These are phyloP conservation scores for Mionectes olivaceus DNA, from an alignment of 2,797 vertebrate species.

Conservation along the genomic window DNA sequence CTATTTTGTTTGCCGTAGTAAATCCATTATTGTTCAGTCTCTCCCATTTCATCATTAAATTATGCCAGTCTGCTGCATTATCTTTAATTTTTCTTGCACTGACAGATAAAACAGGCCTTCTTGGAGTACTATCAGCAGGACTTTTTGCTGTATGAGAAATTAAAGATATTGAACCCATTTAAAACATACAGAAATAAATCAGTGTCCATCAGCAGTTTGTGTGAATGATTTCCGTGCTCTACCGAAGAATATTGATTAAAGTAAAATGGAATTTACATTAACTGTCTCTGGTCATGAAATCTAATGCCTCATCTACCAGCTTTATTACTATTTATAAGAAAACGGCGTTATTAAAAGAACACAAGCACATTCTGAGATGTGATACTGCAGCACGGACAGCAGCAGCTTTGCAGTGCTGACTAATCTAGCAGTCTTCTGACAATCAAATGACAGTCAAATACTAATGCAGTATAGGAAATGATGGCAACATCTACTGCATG, in stretches of 20 bases:
- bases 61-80: slow-evolving; percentile 94
- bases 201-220: not conserved
- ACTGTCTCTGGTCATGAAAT: not conserved
- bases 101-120: slow-evolving; percentile 83
- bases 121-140: slow-evolving; percentile 62
- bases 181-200: not conserved
- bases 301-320: not conserved
- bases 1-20: slow-evolving; percentile 79
- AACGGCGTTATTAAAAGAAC: not conserved
- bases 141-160: slow-evolving; percentile 45
- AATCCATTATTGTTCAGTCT: slow-evolving; percentile 85
- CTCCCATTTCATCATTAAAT: slow-evolving; percentile 92
- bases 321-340: not conserved
- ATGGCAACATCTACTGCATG: accelerated
- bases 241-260: not conserved
- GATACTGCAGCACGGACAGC: accelerated
- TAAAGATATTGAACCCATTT: not conserved
- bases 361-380: not conserved
- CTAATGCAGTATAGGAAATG: accelerated
- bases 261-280: not conserved
- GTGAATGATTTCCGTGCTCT: not conserved
- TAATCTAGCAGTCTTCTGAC: too few relatives aligned
- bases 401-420: not conserved
- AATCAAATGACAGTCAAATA: not conserved
- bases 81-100: slow-evolving; percentile 92